Percentiles rank a stretch among this genome's conserved stretches.
Evolutionary conservation across 2,113 vertebrate genomes (phyloP).

Genomic region (Plectropomus leopardus): DNA sequence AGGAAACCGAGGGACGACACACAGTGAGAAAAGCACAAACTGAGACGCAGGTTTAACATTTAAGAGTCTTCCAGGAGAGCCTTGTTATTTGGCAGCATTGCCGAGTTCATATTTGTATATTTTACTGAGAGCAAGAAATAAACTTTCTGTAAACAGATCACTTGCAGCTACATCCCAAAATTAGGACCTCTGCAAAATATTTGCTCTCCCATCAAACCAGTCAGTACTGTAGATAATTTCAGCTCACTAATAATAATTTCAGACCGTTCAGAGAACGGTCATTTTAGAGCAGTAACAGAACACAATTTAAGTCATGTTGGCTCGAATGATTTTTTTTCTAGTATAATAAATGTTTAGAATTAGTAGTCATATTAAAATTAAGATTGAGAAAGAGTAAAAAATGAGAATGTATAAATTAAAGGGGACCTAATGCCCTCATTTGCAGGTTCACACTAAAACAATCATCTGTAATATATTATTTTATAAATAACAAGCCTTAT

Average conservation of each 20-base stretch:
- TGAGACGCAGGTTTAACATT: neutral
- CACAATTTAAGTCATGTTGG: neutral
- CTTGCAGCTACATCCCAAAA: slow-evolving; percentile 39
- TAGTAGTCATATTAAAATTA: neutral
- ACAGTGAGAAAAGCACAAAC: slow-evolving; percentile 1
- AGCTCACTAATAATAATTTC: neutral
- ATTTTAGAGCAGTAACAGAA: neutral
- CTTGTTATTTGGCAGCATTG: slow-evolving; percentile 38
- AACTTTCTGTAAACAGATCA: slow-evolving; percentile 51
- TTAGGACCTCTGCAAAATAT: slow-evolving; percentile 48
- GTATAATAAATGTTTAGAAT: neutral
- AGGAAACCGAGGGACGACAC: slow-evolving; percentile 51
- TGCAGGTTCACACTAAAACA: no score
- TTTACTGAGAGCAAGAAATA: slow-evolving; percentile 61
- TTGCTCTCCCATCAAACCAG: slow-evolving; percentile 57
- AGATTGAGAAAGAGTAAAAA: no score
- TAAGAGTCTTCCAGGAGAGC: slow-evolving; percentile 19
- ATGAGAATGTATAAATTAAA: neutral
- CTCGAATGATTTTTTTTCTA: neutral
- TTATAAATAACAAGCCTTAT: no score
- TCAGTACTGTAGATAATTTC: neutral
- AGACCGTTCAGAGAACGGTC: no score
- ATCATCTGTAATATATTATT: no score
- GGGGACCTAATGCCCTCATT: no score
- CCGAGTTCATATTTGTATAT: slow-evolving; percentile 40